Conservation (phyloP, 2,113 vertebrate species). For the Beaufortia kweichowensis region DNA sequence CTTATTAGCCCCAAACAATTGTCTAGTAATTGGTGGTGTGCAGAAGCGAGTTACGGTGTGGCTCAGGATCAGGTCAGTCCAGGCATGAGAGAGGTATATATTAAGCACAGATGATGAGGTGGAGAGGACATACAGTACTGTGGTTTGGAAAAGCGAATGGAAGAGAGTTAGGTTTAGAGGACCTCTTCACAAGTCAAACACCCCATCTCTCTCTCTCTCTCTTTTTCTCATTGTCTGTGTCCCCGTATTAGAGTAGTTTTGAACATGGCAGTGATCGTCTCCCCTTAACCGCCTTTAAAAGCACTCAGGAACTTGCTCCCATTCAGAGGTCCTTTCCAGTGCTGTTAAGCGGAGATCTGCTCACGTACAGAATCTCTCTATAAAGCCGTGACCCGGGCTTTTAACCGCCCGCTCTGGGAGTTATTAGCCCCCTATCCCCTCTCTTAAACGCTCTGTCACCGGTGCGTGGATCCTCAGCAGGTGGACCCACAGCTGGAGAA, state of each 20-base stretch:
- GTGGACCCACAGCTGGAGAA: slow-evolving; percentile 50
- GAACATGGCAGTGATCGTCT: slow-evolving; percentile 54
- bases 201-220: slow-evolving; percentile 13
- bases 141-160: slow-evolving; percentile 1
- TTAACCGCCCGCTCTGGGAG: slow-evolving; percentile 62
- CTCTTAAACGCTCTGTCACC: slow-evolving; percentile 45
- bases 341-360: slow-evolving; percentile 59
- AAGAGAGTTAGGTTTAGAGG: slow-evolving; percentile 27
- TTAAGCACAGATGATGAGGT: slow-evolving; percentile 39
- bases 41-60: neutral
- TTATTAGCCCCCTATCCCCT: slow-evolving; percentile 49
- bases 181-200: slow-evolving; percentile 44
- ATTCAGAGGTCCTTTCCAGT: slow-evolving; percentile 70
- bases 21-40: neutral
- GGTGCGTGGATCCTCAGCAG: slow-evolving; percentile 38
- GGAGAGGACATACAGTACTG: neutral
- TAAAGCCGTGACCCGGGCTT: slow-evolving; percentile 75
- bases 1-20: neutral
- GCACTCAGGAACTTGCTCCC: slow-evolving; percentile 64
- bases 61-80: neutral
- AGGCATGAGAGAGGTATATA: slow-evolving; percentile 1
- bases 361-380: slow-evolving; percentile 64
- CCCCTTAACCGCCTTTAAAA: slow-evolving; percentile 65
- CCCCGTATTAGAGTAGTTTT: slow-evolving; percentile 36
- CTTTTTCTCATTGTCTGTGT: slow-evolving; percentile 23